Percentiles rank a stretch among this genome's conserved stretches.
Evolutionary conservation across 2,888 invertebrate species (phyloP).

Genomic region (Acrobasis repandana): DNA sequence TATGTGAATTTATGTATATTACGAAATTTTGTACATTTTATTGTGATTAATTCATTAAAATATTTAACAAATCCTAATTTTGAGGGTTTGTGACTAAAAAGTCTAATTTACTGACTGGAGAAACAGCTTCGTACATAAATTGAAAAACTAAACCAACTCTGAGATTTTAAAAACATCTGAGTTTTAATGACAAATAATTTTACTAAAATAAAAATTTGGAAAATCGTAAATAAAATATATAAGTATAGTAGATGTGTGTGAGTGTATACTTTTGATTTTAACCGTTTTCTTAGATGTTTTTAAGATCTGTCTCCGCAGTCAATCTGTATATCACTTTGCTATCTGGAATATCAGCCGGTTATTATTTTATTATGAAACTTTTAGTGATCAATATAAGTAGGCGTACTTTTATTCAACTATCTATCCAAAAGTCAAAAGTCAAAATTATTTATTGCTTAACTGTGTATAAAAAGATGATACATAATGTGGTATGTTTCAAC

Average conservation of each 20-base stretch:
- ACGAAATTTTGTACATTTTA: slow-evolving; percentile 27
- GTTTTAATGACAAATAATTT: background rate
- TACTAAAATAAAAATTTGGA: background rate
- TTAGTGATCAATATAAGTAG: background rate
- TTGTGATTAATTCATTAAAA: slow-evolving; percentile 15
- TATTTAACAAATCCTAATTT: background rate
- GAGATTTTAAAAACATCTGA: slow-evolving; percentile 8
- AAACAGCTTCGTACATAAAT: slow-evolving; percentile 8
- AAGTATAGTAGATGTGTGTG: too few relatives aligned
- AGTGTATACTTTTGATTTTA: slow-evolving; percentile 13
- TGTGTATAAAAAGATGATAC: too few relatives aligned
- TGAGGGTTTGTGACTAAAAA: slow-evolving; percentile 3
- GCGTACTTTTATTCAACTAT: too few relatives aligned
- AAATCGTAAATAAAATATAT: slow-evolving; percentile 1
- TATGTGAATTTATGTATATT: slow-evolving; percentile 59
- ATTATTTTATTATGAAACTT: background rate
- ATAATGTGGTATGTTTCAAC: too few relatives aligned
- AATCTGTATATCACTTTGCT: background rate
- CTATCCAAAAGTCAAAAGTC: too few relatives aligned
- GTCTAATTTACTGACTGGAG: background rate
- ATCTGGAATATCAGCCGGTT: background rate
- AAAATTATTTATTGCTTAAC: too few relatives aligned
- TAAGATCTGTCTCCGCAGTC: background rate
- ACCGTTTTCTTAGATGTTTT: slow-evolving; percentile 21
- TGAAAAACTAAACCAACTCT: slow-evolving; percentile 8